Percentiles rank a stretch among this genome's conserved stretches.
Conservation (phyloP, 2,888 invertebrate species). For the Physocephala rufipes region DNA sequence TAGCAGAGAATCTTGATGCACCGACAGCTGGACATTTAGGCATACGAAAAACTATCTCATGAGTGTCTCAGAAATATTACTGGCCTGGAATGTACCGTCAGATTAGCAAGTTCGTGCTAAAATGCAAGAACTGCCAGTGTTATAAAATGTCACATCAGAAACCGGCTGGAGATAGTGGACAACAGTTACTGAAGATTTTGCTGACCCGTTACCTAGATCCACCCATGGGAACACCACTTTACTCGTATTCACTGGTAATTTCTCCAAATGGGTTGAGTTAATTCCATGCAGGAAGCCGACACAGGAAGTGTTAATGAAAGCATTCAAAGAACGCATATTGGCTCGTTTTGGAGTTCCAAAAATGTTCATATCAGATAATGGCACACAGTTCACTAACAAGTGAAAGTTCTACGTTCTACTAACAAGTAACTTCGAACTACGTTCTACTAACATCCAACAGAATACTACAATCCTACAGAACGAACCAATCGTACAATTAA, state of each 20-base stretch:
- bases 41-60: constrained; percentile 31
- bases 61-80: constrained; percentile 36
- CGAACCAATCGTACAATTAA: not conserved
- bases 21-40: constrained; percentile 39
- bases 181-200: not conserved
- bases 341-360: constrained; percentile 28
- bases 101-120: constrained; percentile 28
- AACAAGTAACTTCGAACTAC: not conserved
- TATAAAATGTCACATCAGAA: constrained; percentile 32
- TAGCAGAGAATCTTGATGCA: constrained; percentile 36
- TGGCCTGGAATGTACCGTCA: constrained; percentile 39
- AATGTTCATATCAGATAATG: not conserved
- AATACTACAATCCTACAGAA: not conserved
- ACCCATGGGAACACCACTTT: constrained; percentile 34
- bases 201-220: constrained; percentile 28
- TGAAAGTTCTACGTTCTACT: not conserved
- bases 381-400: not conserved
- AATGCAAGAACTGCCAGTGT: constrained; percentile 10
- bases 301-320: not conserved
- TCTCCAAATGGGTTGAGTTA: constrained; percentile 38
- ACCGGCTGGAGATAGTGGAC: constrained; percentile 33
- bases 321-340: constrained; percentile 24
- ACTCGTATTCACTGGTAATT: constrained; percentile 32
- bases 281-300: constrained; percentile 26
- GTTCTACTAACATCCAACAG: not conserved